These are phyloP conservation scores for Apodemus agrarius DNA, from an alignment of 2,797 vertebrate genomes.

Conservation along the genomic window DNA sequence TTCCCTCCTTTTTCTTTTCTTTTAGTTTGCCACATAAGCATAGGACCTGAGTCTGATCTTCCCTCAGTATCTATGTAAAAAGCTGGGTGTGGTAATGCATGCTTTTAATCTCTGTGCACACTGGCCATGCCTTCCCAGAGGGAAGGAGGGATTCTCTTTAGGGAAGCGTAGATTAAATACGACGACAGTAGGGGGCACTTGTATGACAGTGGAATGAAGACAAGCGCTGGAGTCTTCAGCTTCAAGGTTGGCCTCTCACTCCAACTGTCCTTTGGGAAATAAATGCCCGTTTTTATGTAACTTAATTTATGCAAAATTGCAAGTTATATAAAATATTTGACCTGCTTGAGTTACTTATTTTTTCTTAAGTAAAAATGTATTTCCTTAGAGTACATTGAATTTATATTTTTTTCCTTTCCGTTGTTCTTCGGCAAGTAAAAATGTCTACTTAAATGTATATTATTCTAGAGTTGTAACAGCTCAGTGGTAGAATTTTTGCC, in stretches of 20 bases:
- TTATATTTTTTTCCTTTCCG: conserved; percentile 49
- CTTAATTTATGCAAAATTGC: conserved; percentile 53
- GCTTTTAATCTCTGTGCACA: neutral
- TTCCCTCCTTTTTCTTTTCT: neutral
- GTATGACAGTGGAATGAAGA: conserved; percentile 65
- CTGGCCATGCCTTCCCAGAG: neutral
- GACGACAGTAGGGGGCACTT: conserved; percentile 80
- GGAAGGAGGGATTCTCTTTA: neutral
- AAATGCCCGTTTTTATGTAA: conserved; percentile 39
- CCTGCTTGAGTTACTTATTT: conserved; percentile 33
- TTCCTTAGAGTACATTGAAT: conserved; percentile 46
- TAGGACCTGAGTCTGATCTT: neutral
- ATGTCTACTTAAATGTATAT: conserved; percentile 57
- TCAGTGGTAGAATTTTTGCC: neutral
- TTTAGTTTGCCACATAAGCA: neutral
- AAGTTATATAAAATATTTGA: conserved; percentile 56
- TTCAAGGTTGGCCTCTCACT: conserved; percentile 49
- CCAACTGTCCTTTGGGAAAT: conserved; percentile 52
- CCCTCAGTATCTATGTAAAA: neutral
- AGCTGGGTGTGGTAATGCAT: neutral
- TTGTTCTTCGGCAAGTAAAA: conserved; percentile 36
- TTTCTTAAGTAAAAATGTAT: conserved; percentile 52
- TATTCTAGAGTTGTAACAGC: neutral
- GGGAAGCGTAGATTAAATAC: conserved; percentile 59
- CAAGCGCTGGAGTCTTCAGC: neutral